phyloP scores from a whole-genome alignment of 2,797 vertebrate species.

The Melanotaenia maccullochi region DNA sequence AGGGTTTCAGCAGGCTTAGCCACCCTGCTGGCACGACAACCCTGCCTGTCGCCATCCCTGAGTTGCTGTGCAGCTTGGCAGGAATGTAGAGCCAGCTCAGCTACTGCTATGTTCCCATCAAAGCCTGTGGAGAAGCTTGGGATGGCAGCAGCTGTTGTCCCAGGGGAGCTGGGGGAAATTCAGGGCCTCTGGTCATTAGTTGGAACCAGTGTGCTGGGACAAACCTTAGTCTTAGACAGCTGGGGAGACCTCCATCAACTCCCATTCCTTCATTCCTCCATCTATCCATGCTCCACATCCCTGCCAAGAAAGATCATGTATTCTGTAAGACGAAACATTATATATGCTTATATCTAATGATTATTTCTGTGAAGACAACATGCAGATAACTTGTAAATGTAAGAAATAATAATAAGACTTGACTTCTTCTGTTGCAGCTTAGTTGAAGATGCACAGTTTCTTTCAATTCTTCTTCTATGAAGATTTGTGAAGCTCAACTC shows the following conservation, averaged over 20 bases:
- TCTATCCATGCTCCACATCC: slow-evolving; percentile 40
- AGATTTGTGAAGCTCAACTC: slow-evolving; percentile 12
- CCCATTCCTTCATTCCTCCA: slow-evolving; percentile 53
- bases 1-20: slow-evolving; percentile 81
- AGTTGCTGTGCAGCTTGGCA: slow-evolving; percentile 75
- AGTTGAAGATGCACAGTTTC: too few relatives aligned
- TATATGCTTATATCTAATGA: too few relatives aligned
- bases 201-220: slow-evolving; percentile 75
- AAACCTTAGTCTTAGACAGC: slow-evolving; percentile 74
- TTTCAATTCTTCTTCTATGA: slow-evolving; percentile 13
- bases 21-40: slow-evolving; percentile 80
- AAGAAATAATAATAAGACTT: too few relatives aligned
- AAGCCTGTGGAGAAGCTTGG: slow-evolving; percentile 73
- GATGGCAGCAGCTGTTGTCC: slow-evolving; percentile 83
- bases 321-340: not conserved
- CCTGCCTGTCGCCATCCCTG: slow-evolving; percentile 68
- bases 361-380: too few relatives aligned
- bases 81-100: slow-evolving; percentile 70
- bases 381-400: too few relatives aligned
- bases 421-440: too few relatives aligned
- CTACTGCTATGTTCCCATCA: slow-evolving; percentile 75
- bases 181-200: slow-evolving; percentile 83
- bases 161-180: slow-evolving; percentile 72
- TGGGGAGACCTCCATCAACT: slow-evolving; percentile 67
- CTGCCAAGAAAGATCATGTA: slow-evolving; percentile 47